These are phyloP conservation scores for Struthidea cinerea DNA, from an alignment of 2,113 vertebrate species.

Conservation along the genomic window DNA sequence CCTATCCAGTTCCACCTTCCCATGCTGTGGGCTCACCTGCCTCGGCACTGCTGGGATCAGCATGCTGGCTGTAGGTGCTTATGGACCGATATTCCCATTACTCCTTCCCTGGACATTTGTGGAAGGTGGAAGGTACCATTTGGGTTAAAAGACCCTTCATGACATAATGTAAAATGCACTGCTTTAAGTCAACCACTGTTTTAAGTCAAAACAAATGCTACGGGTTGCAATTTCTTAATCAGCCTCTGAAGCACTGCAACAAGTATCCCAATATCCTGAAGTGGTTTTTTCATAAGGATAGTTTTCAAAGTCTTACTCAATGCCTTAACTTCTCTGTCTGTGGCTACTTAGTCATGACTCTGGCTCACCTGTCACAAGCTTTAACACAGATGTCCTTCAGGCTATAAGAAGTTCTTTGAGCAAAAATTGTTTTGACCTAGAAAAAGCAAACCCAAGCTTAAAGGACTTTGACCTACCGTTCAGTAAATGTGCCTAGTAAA, in stretches of 20 bases:
- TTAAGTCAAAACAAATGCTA: background rate
- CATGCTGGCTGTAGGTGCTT: background rate
- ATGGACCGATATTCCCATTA: rapidly evolving
- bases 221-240: background rate
- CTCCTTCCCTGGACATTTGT: background rate
- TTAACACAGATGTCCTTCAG: background rate
- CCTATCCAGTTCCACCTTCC: background rate
- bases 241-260: background rate
- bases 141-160: background rate
- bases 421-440: background rate
- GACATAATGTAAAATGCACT: background rate
- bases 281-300: background rate
- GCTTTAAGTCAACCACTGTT: background rate
- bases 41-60: rapidly evolving
- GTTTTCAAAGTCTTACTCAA: background rate
- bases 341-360: background rate
- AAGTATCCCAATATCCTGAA: background rate
- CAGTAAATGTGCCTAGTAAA: background rate
- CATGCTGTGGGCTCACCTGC: background rate
- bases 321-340: background rate
- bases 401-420: background rate
- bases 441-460: background rate
- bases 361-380: background rate
- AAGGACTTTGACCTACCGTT: background rate
- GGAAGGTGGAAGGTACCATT: background rate